Conservation (phyloP, 2,888 invertebrate genomes). For the Hyposoter dolosus region DNA sequence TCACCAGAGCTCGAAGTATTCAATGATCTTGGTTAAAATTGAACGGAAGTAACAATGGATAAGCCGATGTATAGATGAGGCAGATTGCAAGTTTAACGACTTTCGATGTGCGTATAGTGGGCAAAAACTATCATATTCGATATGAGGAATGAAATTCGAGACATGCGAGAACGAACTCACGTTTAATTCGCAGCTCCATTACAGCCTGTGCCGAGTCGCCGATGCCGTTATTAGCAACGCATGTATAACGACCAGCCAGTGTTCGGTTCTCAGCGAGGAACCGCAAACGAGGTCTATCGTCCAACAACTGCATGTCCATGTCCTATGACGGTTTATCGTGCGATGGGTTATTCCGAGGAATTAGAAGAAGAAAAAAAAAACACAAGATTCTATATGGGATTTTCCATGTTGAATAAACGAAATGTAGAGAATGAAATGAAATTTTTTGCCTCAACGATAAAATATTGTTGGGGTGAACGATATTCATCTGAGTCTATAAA, state of each 20-base stretch:
- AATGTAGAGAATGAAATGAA: background rate
- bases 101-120: background rate
- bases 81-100: background rate
- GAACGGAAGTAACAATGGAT: background rate
- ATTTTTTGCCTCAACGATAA: too few relatives aligned
- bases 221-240: conserved; percentile 90
- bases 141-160: conserved; percentile 41
- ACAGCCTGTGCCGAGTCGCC: conserved; percentile 90
- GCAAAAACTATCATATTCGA: background rate
- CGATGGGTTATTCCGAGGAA: conserved; percentile 23
- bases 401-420: background rate
- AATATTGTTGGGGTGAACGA: too few relatives aligned
- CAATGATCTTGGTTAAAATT: background rate
- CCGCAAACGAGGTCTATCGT: conserved; percentile 87
- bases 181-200: conserved; percentile 90
- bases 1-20: too few relatives aligned
- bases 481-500: too few relatives aligned
- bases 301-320: conserved; percentile 87
- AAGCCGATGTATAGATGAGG: background rate
- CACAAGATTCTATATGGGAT: background rate
- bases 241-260: conserved; percentile 91
- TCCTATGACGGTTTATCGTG: conserved; percentile 84
- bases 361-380: conserved; percentile 2
- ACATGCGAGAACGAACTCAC: conserved; percentile 85
- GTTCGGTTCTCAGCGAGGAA: conserved; percentile 89